Percentiles rank a stretch among this genome's conserved stretches.
phyloP scores from a whole-genome alignment of 1,140 invertebrate species.

The Samia ricini region DNA sequence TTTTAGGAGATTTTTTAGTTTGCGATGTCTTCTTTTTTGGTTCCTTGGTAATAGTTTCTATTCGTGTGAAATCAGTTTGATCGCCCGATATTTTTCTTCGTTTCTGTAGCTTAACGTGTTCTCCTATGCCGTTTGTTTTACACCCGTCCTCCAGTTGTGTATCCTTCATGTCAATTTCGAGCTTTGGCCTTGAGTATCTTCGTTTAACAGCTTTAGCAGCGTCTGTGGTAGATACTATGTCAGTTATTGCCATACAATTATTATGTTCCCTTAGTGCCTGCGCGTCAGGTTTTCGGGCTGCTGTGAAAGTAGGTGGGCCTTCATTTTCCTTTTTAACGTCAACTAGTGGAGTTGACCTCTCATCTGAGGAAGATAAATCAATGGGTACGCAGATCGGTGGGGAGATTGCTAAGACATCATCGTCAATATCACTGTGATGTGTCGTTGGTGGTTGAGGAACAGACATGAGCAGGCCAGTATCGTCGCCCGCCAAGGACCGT shows the following conservation, averaged over 20 bases:
- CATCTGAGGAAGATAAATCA: constrained; percentile 71
- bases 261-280: constrained; percentile 71
- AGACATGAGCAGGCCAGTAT: constrained; percentile 49
- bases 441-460: constrained; percentile 38
- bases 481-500: constrained; percentile 74
- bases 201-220: constrained; percentile 56
- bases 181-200: constrained; percentile 66
- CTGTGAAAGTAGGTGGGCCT: constrained; percentile 53
- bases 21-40: constrained; percentile 49
- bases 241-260: constrained; percentile 36
- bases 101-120: constrained; percentile 77
- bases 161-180: constrained; percentile 74
- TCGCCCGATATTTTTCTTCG: constrained; percentile 77
- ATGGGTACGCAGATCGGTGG: constrained; percentile 63
- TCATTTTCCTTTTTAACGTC: constrained; percentile 75
- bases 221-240: constrained; percentile 36
- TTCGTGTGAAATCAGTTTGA: constrained; percentile 43
- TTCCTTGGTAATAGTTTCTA: constrained; percentile 63
- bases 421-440: constrained; percentile 52
- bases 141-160: constrained; percentile 66
- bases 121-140: constrained; percentile 74
- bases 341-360: constrained; percentile 63
- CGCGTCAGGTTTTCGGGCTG: constrained; percentile 56
- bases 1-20: constrained; percentile 47
- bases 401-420: constrained; percentile 67